A percentile compares a stretch with the other conserved stretches of the same genome.
phyloP scores from a whole-genome alignment of 2,113 vertebrate genomes.

The Gymnocephalus cernua region DNA sequence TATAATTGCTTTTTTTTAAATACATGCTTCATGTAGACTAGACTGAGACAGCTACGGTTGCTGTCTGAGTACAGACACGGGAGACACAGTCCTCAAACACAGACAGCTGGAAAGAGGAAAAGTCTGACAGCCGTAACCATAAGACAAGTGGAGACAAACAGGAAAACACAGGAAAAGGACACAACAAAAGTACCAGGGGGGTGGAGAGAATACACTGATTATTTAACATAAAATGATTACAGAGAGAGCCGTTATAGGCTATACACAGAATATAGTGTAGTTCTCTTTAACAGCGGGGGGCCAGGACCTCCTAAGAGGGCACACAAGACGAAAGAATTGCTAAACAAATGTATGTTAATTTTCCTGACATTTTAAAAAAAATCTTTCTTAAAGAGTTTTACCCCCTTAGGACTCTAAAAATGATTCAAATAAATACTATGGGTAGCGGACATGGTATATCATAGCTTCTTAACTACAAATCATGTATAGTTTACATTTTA shows the following conservation, averaged over 20 bases:
- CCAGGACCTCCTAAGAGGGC: not conserved
- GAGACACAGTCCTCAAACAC: conserved; percentile 33
- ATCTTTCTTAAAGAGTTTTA: not conserved
- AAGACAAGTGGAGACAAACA: conserved; percentile 36
- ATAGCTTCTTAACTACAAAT: not conserved
- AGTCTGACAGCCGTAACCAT: conserved; percentile 50
- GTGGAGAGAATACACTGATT: conserved; percentile 10
- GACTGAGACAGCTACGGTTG: not conserved
- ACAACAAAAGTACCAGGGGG: not conserved
- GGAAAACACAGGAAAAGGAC: conserved; percentile 27
- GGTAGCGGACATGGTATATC: not conserved
- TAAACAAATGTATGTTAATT: too few relatives aligned
- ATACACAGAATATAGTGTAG: not conserved
- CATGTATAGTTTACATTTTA: not conserved
- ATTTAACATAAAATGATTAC: conserved; percentile 25
- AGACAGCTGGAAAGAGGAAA: conserved; percentile 27
- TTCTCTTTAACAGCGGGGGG: not conserved
- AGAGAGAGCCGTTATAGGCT: not conserved
- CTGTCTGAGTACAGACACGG: not conserved
- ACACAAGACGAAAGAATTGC: too few relatives aligned
- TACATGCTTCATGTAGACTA: not conserved
- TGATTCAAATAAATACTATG: not conserved
- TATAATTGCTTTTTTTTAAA: not conserved
- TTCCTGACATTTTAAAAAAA: too few relatives aligned
- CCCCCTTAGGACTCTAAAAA: not conserved